Evolutionary conservation across 2,113 vertebrate genomes (phyloP).

Genomic region (Rhodinocichla rosea): DNA sequence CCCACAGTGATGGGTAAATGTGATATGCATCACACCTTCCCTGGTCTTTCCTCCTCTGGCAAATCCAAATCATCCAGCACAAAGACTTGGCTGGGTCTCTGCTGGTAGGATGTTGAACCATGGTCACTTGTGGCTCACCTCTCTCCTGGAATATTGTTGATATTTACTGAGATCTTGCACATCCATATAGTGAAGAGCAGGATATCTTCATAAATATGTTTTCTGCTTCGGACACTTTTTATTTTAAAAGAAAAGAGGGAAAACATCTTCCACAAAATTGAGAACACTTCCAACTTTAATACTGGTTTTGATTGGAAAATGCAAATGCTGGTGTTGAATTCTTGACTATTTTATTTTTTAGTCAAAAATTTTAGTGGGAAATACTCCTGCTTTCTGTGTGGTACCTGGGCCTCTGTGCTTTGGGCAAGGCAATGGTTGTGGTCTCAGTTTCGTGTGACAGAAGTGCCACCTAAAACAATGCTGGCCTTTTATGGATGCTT

Average conservation of each 20-base stretch:
- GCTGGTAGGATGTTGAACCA: background rate
- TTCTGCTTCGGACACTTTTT: accelerated
- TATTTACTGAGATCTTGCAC: background rate
- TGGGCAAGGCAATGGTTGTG: background rate
- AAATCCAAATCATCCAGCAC: background rate
- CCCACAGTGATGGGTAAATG: background rate
- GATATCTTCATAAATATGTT: background rate
- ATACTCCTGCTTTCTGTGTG: accelerated
- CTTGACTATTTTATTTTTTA: background rate
- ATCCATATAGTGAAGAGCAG: background rate
- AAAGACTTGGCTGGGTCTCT: background rate
- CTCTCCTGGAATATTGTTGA: background rate
- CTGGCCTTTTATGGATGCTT: background rate
- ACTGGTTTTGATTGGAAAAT: background rate
- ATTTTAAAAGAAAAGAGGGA: background rate
- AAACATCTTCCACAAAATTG: background rate
- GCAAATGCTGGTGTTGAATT: background rate
- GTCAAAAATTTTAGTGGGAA: background rate
- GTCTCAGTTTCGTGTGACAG: background rate
- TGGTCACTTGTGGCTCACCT: accelerated
- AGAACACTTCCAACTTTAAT: background rate
- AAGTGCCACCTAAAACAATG: background rate
- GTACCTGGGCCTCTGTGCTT: background rate
- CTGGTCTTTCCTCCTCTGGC: background rate
- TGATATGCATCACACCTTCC: background rate